Conservation (phyloP, 1,140 invertebrate species). For the Ditylenchus dipsaci region DNA sequence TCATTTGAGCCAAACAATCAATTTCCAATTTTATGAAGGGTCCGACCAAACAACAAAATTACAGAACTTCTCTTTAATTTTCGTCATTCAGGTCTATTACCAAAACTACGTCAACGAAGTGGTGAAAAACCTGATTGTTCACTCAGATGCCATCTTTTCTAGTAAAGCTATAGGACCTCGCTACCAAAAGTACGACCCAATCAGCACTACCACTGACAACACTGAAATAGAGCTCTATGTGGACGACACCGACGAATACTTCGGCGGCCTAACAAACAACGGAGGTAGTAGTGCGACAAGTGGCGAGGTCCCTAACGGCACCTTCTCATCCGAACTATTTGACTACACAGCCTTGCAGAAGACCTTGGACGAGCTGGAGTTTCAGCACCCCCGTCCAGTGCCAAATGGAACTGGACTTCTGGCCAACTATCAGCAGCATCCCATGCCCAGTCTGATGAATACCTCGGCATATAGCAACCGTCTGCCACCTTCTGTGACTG, state of each 20-base stretch:
- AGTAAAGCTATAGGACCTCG: conserved; percentile 43
- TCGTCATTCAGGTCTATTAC: conserved; percentile 54
- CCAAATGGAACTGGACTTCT: background rate
- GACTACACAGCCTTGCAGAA: background rate
- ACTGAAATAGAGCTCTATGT: conserved; percentile 17
- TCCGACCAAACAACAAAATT: too few relatives aligned
- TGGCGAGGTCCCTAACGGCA: background rate
- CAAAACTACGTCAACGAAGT: conserved; percentile 58
- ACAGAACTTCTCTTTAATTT: background rate
- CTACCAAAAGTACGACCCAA: conserved; percentile 16
- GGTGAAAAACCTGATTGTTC: conserved; percentile 56
- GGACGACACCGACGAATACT: conserved; percentile 18
- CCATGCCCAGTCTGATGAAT: background rate
- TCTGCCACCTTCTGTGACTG: conserved; percentile 2
- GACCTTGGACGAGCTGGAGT: background rate
- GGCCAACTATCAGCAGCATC: background rate
- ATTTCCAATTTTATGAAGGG: too few relatives aligned
- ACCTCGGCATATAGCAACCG: background rate
- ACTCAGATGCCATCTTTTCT: conserved; percentile 49
- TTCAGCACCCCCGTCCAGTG: background rate
- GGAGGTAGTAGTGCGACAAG: background rate
- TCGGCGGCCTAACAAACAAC: conserved; percentile 4
- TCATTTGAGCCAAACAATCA: too few relatives aligned
- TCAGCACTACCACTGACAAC: background rate
- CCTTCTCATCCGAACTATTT: background rate